Evolutionary conservation across 1,140 invertebrate genomes (phyloP), one percentile per base, ranked within the genome.

Genomic region (Drosophila jambulina): DNA sequence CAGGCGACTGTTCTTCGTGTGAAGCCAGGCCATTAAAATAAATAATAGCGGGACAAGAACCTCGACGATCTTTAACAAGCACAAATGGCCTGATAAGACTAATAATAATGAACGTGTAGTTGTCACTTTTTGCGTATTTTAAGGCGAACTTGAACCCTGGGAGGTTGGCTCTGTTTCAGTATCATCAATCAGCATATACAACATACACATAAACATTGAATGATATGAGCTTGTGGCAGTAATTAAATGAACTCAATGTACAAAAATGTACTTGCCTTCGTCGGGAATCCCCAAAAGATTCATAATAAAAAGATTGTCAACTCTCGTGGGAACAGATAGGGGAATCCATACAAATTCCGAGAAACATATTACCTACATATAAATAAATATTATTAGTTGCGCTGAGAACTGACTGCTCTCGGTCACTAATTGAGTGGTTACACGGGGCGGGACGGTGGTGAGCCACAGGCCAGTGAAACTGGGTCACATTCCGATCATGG

Each of bases 391-490:
- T 19, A 46, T 42, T 42, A 43, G 45, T 36, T 17, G 36, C 12
- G 25, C 5, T 12, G 7, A 54, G 9, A 54, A 17, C 54, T 29
- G 23, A 23, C 40, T 46, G 34, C 38, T 62, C 42, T n/a, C 34
- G 21, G 25, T 21, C n/a, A 43, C 54, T 72, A 51, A 72, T 71
- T 72, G 45, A 49, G 36, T 10, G 36, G 60, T 72, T 45, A 72
- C 7, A 29, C 38, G 21, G 23, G 48, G 17, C 34, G 59, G 38
- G 12, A 34, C 15, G 23, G 46, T 21, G 19, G 43, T 45, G 15
- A 46, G 3, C 36, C 7, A 53, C 12, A 53, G 19, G n/a, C 36
- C 23, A 13, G 25, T 17, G n/a, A 32, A 72, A 72, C 23, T 71
- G 67, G 69, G 69, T 72, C 69, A 60, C 29, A 19, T 45, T 68